phyloP scores from a whole-genome alignment of 2,797 vertebrate genomes.

The Spinus olivaceus region DNA sequence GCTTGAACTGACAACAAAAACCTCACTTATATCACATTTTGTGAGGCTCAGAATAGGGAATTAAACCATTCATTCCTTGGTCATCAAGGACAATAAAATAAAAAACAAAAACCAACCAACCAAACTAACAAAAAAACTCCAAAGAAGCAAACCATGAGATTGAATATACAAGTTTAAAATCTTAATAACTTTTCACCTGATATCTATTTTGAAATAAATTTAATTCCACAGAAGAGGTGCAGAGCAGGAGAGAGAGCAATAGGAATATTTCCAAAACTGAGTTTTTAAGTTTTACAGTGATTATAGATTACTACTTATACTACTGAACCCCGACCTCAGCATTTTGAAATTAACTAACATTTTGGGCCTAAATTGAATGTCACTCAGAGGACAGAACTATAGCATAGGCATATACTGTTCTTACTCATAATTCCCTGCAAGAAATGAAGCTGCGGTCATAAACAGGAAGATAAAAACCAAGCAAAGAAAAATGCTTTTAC shows the following conservation, averaged over 20 bases:
- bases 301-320: not conserved
- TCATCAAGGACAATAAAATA: not conserved
- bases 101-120: fast-evolving
- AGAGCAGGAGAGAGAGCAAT: not conserved
- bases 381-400: not conserved
- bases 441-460: not conserved
- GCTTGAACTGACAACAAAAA: not conserved
- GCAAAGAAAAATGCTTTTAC: not conserved
- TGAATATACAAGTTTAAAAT: not conserved
- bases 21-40: not conserved
- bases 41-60: not conserved
- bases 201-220: not conserved
- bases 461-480: not conserved
- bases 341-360: not conserved
- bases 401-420: not conserved
- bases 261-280: not conserved
- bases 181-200: not conserved
- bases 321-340: not conserved
- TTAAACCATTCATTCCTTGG: not conserved
- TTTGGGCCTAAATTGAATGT: not conserved
- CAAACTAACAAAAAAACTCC: fast-evolving
- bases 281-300: not conserved
- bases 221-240: not conserved
- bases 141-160: not conserved
- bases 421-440: not conserved